phyloP scores from a whole-genome alignment of 2,797 vertebrate genomes.

The Silurus aristotelis region DNA sequence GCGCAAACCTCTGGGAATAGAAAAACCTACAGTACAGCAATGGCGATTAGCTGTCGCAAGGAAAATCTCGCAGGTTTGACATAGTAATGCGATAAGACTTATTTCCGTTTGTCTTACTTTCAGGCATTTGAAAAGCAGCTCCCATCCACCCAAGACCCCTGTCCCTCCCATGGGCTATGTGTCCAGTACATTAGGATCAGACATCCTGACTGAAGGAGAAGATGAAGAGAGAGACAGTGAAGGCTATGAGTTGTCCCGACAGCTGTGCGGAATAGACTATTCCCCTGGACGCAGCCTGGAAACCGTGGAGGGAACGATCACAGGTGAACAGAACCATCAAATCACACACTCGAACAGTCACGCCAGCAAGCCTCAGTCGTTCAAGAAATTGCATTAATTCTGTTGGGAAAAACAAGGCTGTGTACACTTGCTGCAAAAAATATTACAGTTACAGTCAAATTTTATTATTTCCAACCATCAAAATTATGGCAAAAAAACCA shows the following conservation, averaged over 20 bases:
- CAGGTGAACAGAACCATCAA: slow-evolving; percentile 77
- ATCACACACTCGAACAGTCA: slow-evolving; percentile 38
- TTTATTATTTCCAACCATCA: slow-evolving; percentile 26
- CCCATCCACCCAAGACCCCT: slow-evolving; percentile 90
- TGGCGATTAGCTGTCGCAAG: slow-evolving; percentile 57
- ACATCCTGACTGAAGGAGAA: slow-evolving; percentile 86
- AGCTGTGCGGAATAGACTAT: slow-evolving; percentile 89
- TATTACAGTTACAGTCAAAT: slow-evolving; percentile 35
- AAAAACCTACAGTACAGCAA: slow-evolving; percentile 74
- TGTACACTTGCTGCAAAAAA: slow-evolving; percentile 17
- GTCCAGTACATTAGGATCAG: slow-evolving; percentile 95
- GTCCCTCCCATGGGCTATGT: slow-evolving; percentile 93
- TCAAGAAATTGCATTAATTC: slow-evolving; percentile 47
- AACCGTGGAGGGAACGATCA: slow-evolving; percentile 95
- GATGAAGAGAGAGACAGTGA: slow-evolving; percentile 87
- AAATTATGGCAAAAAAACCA: too few relatives aligned
- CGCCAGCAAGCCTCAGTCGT: slow-evolving; percentile 27
- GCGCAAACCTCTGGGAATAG: slow-evolving; percentile 15
- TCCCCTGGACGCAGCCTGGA: slow-evolving; percentile 96
- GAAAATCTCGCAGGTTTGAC: neutral
- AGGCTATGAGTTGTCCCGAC: slow-evolving; percentile 85
- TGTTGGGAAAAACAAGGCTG: slow-evolving; percentile 33
- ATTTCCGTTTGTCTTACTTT: slow-evolving; percentile 11
- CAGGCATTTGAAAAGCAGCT: slow-evolving; percentile 95
- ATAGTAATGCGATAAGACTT: neutral